Evolutionary conservation across 1,140 invertebrate species (phyloP).

Genomic region (Coelopa frigida): DNA sequence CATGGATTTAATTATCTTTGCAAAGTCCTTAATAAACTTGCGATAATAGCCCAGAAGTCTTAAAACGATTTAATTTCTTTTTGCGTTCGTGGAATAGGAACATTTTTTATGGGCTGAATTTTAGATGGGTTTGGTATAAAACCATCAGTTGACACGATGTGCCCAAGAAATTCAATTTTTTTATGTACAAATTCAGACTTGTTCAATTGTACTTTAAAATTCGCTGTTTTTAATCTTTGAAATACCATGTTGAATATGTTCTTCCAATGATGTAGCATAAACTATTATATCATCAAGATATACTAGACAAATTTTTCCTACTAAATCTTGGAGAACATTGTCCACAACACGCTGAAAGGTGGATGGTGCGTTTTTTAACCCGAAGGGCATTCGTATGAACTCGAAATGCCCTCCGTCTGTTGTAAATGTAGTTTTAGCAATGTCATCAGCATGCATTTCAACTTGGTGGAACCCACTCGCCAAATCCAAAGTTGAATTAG

Average conservation of each 20-base stretch:
- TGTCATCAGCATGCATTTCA: constrained; percentile 26
- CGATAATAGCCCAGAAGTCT: neutral
- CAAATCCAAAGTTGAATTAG: neutral
- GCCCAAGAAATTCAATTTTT: constrained; percentile 20
- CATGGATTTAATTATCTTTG: neutral
- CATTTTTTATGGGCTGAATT: constrained; percentile 13
- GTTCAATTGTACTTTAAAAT: constrained; percentile 11
- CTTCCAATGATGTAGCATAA: constrained; percentile 6
- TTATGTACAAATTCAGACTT: constrained; percentile 13
- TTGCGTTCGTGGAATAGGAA: neutral
- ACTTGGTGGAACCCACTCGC: constrained; percentile 49
- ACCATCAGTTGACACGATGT: constrained; percentile 18
- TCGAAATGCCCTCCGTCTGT: neutral
- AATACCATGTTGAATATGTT: constrained; percentile 9
- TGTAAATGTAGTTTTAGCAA: constrained; percentile 1
- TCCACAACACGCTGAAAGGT: constrained; percentile 12
- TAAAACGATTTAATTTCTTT: constrained; percentile 5
- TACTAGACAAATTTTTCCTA: constrained; percentile 9
- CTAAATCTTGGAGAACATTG: constrained; percentile 2
- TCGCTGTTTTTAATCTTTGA: constrained; percentile 1
- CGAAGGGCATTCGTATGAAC: constrained; percentile 2
- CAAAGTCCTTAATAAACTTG: constrained; percentile 7
- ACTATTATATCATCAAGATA: constrained; percentile 8
- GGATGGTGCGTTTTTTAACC: neutral
- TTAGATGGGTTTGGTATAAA: constrained; percentile 22